These are phyloP conservation scores for Biston stratarius DNA, from an alignment of 2,888 invertebrate genomes.

Conservation along the genomic window DNA sequence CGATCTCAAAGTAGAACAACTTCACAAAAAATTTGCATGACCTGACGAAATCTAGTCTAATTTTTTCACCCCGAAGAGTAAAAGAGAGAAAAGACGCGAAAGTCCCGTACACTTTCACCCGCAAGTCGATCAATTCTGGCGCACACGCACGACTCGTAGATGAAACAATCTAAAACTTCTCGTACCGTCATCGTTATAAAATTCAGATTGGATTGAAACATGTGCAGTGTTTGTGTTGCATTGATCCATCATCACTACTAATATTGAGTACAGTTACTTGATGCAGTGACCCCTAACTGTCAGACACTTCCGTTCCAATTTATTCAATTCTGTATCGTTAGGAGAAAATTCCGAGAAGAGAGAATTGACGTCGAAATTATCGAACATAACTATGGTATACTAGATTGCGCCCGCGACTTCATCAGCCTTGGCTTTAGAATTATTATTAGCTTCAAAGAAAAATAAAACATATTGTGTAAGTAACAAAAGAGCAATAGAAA, in stretches of 20 bases:
- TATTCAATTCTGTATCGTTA: background rate
- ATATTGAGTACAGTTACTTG: conserved; percentile 42
- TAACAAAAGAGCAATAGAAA: too few species aligned
- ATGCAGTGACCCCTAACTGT: conserved; percentile 44
- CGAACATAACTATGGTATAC: background rate
- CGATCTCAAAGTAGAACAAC: conserved; percentile 19
- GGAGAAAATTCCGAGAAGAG: conserved; percentile 15
- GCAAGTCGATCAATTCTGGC: conserved; percentile 51
- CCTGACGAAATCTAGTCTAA: conserved; percentile 36
- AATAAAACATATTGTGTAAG: too few species aligned
- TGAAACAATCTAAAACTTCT: conserved; percentile 2
- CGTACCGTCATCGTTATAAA: background rate
- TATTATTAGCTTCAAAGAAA: too few species aligned
- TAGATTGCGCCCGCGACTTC: too few species aligned
- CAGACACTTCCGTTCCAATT: conserved; percentile 35
- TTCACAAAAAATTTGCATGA: conserved; percentile 44
- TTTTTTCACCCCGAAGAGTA: conserved; percentile 48
- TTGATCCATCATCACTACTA: conserved; percentile 42
- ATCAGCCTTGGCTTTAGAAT: too few species aligned
- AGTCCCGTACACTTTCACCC: conserved; percentile 68
- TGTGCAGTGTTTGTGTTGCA: conserved; percentile 36
- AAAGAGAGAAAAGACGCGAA: conserved; percentile 46
- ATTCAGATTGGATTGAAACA: background rate
- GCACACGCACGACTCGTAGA: conserved; percentile 28
- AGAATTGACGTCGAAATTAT: background rate